These are phyloP conservation scores for Dermatemys mawii DNA, from an alignment of 2,113 vertebrate species.

Conservation along the genomic window DNA sequence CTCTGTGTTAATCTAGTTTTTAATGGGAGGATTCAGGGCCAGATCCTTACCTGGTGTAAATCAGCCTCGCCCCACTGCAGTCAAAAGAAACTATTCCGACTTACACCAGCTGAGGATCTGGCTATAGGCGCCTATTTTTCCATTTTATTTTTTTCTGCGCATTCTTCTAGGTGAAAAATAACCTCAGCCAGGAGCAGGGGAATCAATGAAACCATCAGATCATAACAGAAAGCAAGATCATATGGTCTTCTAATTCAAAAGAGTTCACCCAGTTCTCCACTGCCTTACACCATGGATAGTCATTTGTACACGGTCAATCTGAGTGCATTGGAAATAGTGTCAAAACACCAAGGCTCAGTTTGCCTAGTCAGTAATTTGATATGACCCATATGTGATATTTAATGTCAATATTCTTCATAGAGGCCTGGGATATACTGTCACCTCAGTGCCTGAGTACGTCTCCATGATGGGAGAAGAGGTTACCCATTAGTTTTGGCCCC, in stretches of 20 bases:
- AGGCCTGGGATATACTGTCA: fast-evolving
- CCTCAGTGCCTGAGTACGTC: fast-evolving
- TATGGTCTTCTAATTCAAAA: background rate
- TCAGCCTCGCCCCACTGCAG: background rate
- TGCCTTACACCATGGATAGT: background rate
- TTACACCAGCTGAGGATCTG: background rate
- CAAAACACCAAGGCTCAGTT: background rate
- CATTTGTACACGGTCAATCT: background rate
- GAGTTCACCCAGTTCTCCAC: background rate
- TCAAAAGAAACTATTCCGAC: background rate
- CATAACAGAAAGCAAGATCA: background rate
- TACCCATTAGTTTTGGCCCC: background rate
- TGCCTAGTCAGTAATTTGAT: background rate
- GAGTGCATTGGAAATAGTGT: background rate
- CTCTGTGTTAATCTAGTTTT: background rate
- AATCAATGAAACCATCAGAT: background rate
- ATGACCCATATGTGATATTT: background rate
- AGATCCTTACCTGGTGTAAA: background rate
- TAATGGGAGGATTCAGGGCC: background rate
- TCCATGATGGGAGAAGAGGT: background rate
- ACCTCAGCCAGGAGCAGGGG: background rate
- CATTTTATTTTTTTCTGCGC: background rate
- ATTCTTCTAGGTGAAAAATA: background rate
- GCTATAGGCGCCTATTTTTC: background rate
- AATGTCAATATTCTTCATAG: background rate